Base-by-base conservation (phyloP, 2,888 invertebrate genomes). In the Eucera pruinosa region DNA sequence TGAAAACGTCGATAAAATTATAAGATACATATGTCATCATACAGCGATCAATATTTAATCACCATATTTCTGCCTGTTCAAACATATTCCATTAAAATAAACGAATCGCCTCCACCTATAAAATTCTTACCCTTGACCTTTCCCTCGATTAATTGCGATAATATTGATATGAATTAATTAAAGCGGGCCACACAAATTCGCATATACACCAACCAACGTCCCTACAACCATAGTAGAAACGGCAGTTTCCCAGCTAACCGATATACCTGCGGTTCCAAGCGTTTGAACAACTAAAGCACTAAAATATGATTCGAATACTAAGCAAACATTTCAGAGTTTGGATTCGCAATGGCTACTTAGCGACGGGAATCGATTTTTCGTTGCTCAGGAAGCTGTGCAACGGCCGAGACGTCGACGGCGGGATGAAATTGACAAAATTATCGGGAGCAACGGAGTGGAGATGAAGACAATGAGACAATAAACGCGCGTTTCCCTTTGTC, bases 401-500 rank as follows among this genome's bases (percentile, higher is more conserved):
- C 15, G 33, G 30, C 23, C 74, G 57, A 66, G 60, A 61, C 20
- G 64, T 64, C 48, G 61, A 33, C 39, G 33, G 60, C 68, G 62
- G 74, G 68, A 79, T 60, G 64, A 64, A 81, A 82, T 82, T 79
- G 82, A 76, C 82, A 64, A 76, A 82, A 82, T 82, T 82, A 82
- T 82, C 82, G 48, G 43, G 58, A 48, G 67, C 70, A 55, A 73
- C 82, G 72, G 67, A 65, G 50, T 50, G 52, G 43, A 65, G 71
- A 47, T 62, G 62, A 64, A 78, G 67, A 81, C 70, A 78, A 54
- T 71, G 79, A 81, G 78, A 81, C 81, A 66, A 68, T 71, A 78
- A 71, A 61, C 71, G 81, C 70, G 66, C 74, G 70, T 77, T 77
- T 75, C 69, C 78, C 71, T 75, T 82, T 79, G 81, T 79, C 74